Evolutionary conservation across 2,888 invertebrate species (phyloP), one percentile per base, ranked within the genome.

Genomic region (Cotesia congregata): DNA sequence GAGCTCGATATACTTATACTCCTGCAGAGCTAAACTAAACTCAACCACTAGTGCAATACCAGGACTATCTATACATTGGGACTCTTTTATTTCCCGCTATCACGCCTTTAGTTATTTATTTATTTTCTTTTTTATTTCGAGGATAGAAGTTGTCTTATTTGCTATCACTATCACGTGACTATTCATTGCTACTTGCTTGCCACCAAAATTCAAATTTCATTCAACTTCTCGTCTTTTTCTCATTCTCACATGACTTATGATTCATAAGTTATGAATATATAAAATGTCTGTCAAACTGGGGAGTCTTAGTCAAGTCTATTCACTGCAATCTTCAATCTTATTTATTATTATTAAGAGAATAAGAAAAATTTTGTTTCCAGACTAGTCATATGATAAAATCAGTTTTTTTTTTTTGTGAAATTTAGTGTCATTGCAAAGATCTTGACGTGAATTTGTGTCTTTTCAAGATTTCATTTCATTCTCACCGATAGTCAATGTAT

Each of bases 31-130:
- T 38, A 39, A 62, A 69, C 50, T 40, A 20, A 9, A 41, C n/a
- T 39, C 17, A 41, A 20, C 62, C 40, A n/a, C 39, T 38, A 72
- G 40, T 64, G 3, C 30, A 30, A 30, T 30, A 30, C 30, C 5
- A 20, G 20, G 70, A 73, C 75, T 77, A 76, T 76, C 72, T 77
- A 30, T 78, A 75, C 39, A 74, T 79, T 76, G 61, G 67, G 61
- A 65, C 74, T 67, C 61, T 70, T 81, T 81, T 79, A 79, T 80
- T 79, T 80, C 77, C 50, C 69, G 75, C 74, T 79, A 80, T 80
- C 79, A 79, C 80, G 80, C 78, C 78, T 75, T 50, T 50, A 12
- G 50, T 50, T 12, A 50, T 50, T 50, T 50, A 50, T 50, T 50
- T 50, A 1, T 50, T 2, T 50, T 50, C 6, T 12, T 50, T 50